Evolutionary conservation across 1,140 invertebrate species (phyloP).

Genomic region (Aphis gossypii): DNA sequence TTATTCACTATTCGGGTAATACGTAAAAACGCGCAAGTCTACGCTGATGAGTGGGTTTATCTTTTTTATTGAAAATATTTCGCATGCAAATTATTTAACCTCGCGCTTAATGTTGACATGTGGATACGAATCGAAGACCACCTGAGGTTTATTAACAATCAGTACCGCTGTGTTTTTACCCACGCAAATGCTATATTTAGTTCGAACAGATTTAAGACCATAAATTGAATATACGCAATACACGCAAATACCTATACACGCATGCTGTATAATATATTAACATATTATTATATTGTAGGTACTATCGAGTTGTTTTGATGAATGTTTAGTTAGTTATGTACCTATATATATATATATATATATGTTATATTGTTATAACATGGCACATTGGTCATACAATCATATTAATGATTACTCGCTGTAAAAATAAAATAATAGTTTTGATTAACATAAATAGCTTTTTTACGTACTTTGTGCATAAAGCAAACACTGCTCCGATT

Average conservation of each 20-base stretch:
- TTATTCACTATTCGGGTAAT: neutral
- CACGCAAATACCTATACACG: neutral
- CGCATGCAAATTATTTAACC: neutral
- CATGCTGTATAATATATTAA: neutral
- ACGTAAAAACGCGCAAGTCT: neutral
- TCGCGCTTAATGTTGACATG: neutral
- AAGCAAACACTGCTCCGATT: constrained; percentile 68
- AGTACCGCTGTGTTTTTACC: neutral
- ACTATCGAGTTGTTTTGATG: neutral
- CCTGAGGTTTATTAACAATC: neutral
- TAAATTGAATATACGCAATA: neutral
- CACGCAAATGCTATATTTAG: neutral
- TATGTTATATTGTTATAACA: neutral
- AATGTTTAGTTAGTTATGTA: neutral
- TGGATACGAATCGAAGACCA: neutral
- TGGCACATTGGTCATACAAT: neutral
- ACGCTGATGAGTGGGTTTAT: neutral
- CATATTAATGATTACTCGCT: neutral
- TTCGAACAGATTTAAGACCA: neutral
- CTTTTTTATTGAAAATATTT: neutral
- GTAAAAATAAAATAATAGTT: neutral
- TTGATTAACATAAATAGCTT: neutral
- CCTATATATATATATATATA: neutral
- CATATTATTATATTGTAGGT: neutral
- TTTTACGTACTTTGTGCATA: constrained; percentile 60